phyloP scores from a whole-genome alignment of 2,888 invertebrate species.

The Andrena bicolor region DNA sequence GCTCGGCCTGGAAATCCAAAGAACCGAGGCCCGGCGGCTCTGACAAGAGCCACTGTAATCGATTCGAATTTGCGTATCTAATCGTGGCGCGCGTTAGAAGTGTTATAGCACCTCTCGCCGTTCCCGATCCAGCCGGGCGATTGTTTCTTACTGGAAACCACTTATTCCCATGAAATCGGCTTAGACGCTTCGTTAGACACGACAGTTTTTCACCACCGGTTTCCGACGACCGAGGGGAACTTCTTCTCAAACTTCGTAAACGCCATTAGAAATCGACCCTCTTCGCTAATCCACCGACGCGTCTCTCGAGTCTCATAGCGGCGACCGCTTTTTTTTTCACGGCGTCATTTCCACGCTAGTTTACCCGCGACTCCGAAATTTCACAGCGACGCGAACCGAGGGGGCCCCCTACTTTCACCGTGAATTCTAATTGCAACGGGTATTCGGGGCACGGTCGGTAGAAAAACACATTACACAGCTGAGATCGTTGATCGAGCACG shows the following conservation, averaged over 20 bases:
- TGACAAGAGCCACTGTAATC: not conserved
- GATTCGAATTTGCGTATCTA: constrained; percentile 30
- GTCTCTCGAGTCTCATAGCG: not conserved
- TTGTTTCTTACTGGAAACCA: constrained; percentile 13
- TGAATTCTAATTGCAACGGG: constrained; percentile 1
- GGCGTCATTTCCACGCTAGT: not conserved
- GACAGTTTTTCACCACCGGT: constrained; percentile 12
- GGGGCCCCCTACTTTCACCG: constrained; percentile 28
- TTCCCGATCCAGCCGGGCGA: constrained; percentile 10
- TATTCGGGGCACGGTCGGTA: not conserved
- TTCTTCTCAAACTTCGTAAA: not conserved
- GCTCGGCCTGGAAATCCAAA: not conserved
- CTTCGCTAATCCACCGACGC: not conserved
- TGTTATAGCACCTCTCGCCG: not conserved
- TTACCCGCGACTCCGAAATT: not conserved
- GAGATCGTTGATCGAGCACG: not conserved
- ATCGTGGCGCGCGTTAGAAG: constrained; percentile 6
- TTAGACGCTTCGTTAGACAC: constrained; percentile 42
- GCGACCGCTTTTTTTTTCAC: not conserved
- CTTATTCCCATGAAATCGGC: constrained; percentile 40
- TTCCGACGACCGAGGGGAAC: not conserved
- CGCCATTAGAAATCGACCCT: constrained; percentile 31
- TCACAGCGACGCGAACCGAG: not conserved
- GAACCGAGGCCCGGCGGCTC: not conserved
- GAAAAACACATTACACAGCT: not conserved